phyloP scores from a whole-genome alignment of 2,113 vertebrate genomes.

The Cebidichthys violaceus region DNA sequence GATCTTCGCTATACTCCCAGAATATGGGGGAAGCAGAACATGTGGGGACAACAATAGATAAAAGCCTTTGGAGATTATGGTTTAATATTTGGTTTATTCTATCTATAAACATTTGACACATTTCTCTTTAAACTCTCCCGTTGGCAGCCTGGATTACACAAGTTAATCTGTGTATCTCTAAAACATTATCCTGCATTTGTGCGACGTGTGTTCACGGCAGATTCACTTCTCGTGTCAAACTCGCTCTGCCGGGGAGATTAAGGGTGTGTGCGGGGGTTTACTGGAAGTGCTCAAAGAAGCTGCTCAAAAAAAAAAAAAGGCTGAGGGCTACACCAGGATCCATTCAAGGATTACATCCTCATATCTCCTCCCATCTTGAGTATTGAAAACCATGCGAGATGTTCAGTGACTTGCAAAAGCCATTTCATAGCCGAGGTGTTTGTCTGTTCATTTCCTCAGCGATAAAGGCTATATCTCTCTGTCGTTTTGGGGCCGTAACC shows the following conservation, averaged over 20 bases:
- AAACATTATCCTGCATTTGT: constrained; percentile 83
- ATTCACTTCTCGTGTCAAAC: constrained; percentile 74
- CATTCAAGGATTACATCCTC: constrained; percentile 80
- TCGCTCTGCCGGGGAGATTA: constrained; percentile 82
- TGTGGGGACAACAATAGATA: constrained; percentile 48
- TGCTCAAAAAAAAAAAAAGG: constrained; percentile 67
- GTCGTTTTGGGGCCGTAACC: constrained; percentile 56
- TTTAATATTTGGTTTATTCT: constrained; percentile 79
- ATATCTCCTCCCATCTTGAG: constrained; percentile 76
- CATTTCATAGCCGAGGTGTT: constrained; percentile 80
- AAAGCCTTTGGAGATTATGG: constrained; percentile 59
- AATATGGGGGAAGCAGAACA: constrained; percentile 47
- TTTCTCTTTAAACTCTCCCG: constrained; percentile 76
- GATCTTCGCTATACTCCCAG: constrained; percentile 18
- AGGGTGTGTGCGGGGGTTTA: constrained; percentile 77
- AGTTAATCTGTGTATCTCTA: constrained; percentile 75
- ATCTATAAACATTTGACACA: constrained; percentile 79
- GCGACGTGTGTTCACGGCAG: constrained; percentile 75
- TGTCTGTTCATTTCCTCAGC: constrained; percentile 66
- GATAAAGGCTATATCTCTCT: constrained; percentile 69
- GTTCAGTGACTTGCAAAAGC: constrained; percentile 76
- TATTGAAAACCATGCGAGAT: constrained; percentile 75
- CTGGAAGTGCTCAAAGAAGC: constrained; percentile 82
- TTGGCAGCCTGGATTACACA: constrained; percentile 81
- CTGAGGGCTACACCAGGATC: constrained; percentile 75